Evolutionary conservation across 2,888 invertebrate species (phyloP), one percentile per base, ranked within the genome.

Genomic region (Cheilosia variabilis): DNA sequence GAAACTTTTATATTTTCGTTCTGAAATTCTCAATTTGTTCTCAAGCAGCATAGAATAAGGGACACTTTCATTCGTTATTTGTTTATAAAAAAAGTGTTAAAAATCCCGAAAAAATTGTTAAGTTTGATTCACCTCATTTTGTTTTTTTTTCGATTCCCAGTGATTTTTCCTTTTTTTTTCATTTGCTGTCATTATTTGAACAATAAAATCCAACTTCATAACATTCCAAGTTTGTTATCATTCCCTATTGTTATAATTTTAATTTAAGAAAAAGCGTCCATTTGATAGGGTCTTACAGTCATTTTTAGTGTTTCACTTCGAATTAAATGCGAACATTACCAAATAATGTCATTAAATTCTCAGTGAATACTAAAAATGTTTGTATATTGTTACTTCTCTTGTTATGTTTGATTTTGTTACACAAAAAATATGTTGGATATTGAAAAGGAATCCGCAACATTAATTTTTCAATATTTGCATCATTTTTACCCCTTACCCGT

Each of bases 91-190:
- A 55, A 34, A 53, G 2, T 9, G 2, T 7, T 1, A 5, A 65
- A 63, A 69, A 72, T 37, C n/a, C 0, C 4, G 27, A 78, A 69
- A 19, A 71, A 63, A 71, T 52, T 58, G 57, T 72, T 79, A 31
- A 60, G 55, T 62, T 68, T 77, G 37, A 37, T 41, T 41, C 13
- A 37, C 37, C 37, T 53, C 13, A 65, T 76, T 45, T 78, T 22
- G 2, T 47, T 4, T n/a, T 22, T n/a, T 22, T 47, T 58, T 50
- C 3, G 19, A 6, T 53, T 77, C 34, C 17, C 37, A 58, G n/a
- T 52, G 27, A 43, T 13, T n/a, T 53, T 58, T 73, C n/a, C 15
- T 22, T 4, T 72, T 57, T 45, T 31, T 10, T 34, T 66, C 22
- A 24, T 22, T 52, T 60, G 47, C 52, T 31, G 17, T 50, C n/a